Conservation (phyloP, 2,797 vertebrate species). For the Enteromius anoplus region DNA sequence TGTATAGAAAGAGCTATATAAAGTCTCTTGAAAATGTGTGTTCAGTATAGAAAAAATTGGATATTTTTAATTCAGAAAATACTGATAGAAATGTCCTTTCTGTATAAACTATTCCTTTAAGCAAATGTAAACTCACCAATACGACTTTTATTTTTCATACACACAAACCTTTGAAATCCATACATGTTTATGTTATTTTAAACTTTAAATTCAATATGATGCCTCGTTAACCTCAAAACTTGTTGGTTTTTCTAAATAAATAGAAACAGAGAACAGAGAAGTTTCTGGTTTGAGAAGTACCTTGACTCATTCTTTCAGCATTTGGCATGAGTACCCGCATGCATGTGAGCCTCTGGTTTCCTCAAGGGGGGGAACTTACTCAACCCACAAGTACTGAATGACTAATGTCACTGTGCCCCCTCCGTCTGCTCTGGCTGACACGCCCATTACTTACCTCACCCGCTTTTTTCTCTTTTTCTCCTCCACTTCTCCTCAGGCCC, state of each 20-base stretch:
- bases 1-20: neutral
- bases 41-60: neutral
- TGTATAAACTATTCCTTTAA: constrained; percentile 1
- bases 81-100: neutral
- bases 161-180: neutral
- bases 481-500: constrained; percentile 35
- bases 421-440: constrained; percentile 58
- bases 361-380: constrained; percentile 60
- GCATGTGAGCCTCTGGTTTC: constrained; percentile 56
- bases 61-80: neutral
- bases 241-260: constrained; percentile 17
- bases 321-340: constrained; percentile 50
- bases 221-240: constrained; percentile 17
- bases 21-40: neutral
- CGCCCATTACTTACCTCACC: constrained; percentile 60
- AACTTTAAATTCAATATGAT: neutral
- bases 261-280: constrained; percentile 40
- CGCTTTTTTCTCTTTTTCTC: constrained; percentile 37
- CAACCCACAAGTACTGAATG: constrained; percentile 60
- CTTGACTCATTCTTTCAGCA: constrained; percentile 54
- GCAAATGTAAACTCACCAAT: neutral
- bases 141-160: neutral
- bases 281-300: constrained; percentile 46
- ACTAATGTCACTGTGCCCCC: constrained; percentile 60
- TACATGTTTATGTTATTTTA: neutral